Evolutionary conservation across 2,797 vertebrate genomes (phyloP), one percentile per base, ranked within the genome.

Genomic region (Cottoperca gobio): DNA sequence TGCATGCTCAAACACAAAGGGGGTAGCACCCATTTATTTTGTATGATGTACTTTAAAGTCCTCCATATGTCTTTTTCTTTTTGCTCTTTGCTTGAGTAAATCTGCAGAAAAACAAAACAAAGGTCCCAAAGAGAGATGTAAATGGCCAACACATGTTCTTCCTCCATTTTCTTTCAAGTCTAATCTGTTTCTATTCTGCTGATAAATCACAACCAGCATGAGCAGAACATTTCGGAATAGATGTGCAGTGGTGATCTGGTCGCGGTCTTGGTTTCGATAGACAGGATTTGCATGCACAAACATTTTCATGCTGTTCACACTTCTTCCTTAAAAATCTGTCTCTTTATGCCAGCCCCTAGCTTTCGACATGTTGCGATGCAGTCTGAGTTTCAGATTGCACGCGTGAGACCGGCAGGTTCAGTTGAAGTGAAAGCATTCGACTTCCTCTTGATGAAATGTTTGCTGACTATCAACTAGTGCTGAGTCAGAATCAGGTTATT

Each of bases 401-500:
- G n/a, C 43, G 6, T 4, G 48, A 46, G 31, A 59, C 6, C 23
- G 1, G 28, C 53, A 3, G 8, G 11, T 78, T 78, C 28, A 72
- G 70, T 86, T 89, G 92, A 91, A 89, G 80, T 84, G 91, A 92
- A 89, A 92, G 83, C 79, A 33, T 35, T 71, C 57, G 6, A 89
- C 88, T 93, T 93, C 91, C 91, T 90, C 90, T 72, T 73, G 64
- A 85, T 75, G 60, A 79, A 66, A 78, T 67, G 70, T 78, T 81
- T 73, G 82, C 88, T 86, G 87, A 87, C 85, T 64, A 37, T 67
- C 69, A 67, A 28, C 73, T 65, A 78, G 26, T 81, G 88, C 86
- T 87, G 61, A 59, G 61, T 92, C 81, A 85, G 87, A 85, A 35
- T 26, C 13, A 16, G 46, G 53, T 72, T 85, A 65, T 82, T 66